These are phyloP conservation scores for Ctenopoma multispine DNA, from an alignment of 2,797 vertebrate species.

Conservation along the genomic window DNA sequence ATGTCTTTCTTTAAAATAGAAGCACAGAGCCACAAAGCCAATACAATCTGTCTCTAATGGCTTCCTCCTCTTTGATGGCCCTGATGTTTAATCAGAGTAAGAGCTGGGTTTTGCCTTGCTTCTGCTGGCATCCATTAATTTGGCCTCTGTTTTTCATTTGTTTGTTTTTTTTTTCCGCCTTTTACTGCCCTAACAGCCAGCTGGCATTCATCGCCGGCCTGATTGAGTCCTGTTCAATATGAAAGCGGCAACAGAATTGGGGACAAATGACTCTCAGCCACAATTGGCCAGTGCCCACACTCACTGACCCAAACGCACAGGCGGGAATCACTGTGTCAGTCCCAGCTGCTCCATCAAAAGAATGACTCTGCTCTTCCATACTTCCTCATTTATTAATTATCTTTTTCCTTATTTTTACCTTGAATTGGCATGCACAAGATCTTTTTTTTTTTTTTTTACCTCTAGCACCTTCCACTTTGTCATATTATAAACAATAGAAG, in stretches of 20 bases:
- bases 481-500: conserved; percentile 6
- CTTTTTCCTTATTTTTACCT: not conserved
- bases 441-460: conserved; percentile 48
- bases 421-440: conserved; percentile 22
- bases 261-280: conserved; percentile 72
- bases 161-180: conserved; percentile 68
- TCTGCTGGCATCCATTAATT: conserved; percentile 76
- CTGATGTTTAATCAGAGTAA: conserved; percentile 87
- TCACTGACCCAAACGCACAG: conserved; percentile 27
- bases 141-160: conserved; percentile 76
- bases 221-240: conserved; percentile 80
- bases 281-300: conserved; percentile 43
- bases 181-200: conserved; percentile 69
- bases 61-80: conserved; percentile 73
- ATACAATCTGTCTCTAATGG: conserved; percentile 83
- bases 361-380: conserved; percentile 8
- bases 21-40: conserved; percentile 70
- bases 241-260: conserved; percentile 63
- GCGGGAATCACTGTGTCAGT: not conserved
- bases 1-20: conserved; percentile 50
- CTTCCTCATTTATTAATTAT: conserved; percentile 30
- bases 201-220: conserved; percentile 74
- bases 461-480: conserved; percentile 26
- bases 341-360: conserved; percentile 24
- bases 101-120: conserved; percentile 73